These are phyloP conservation scores for Hippasteria phrygiana DNA, from an alignment of 53 echinoderm and acorn worm genomes.

Conservation along the genomic window DNA sequence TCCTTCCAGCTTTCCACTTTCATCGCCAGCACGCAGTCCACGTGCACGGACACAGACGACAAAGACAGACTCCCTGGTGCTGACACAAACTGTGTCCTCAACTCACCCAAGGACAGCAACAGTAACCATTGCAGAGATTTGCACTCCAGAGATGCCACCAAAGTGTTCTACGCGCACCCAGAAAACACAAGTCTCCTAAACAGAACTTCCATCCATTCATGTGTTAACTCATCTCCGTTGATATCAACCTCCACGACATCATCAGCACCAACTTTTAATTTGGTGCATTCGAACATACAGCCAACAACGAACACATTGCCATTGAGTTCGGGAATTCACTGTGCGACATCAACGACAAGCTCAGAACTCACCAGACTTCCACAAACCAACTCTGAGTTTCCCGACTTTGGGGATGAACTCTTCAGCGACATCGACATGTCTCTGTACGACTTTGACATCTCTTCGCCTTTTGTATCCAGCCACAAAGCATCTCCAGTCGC, in stretches of 20 bases:
- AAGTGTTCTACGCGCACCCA: slow-evolving; percentile 50
- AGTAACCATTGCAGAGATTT: slow-evolving; percentile 34
- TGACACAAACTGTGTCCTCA: slow-evolving; percentile 55
- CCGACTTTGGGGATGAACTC: slow-evolving; percentile 84
- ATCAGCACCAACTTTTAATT: slow-evolving; percentile 22
- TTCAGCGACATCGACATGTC: slow-evolving; percentile 91
- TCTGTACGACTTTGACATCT: slow-evolving; percentile 90
- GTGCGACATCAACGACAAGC: slow-evolving; percentile 5
- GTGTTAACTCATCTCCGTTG: slow-evolving; percentile 32
- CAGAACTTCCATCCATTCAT: slow-evolving; percentile 51
- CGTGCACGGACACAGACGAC: slow-evolving; percentile 74
- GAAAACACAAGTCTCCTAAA: slow-evolving; percentile 30
- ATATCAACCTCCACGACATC: slow-evolving; percentile 25
- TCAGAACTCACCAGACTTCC: slow-evolving; percentile 43
- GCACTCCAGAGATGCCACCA: slow-evolving; percentile 44
- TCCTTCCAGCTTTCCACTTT: slow-evolving; percentile 77
- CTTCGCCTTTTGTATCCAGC: slow-evolving; percentile 79
- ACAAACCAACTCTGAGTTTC: slow-evolving; percentile 75
- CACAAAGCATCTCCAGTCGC: slow-evolving; percentile 61
- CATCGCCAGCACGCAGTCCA: slow-evolving; percentile 76
- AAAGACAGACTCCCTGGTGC: slow-evolving; percentile 76
- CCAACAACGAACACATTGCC: slow-evolving; percentile 2
- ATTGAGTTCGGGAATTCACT: slow-evolving; percentile 22
- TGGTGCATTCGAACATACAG: slow-evolving; percentile 29
- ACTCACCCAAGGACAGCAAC: slow-evolving; percentile 42